Evolutionary conservation across 2,113 vertebrate genomes (phyloP), one percentile per base, ranked within the genome.

Genomic region (Lepus timidus): DNA sequence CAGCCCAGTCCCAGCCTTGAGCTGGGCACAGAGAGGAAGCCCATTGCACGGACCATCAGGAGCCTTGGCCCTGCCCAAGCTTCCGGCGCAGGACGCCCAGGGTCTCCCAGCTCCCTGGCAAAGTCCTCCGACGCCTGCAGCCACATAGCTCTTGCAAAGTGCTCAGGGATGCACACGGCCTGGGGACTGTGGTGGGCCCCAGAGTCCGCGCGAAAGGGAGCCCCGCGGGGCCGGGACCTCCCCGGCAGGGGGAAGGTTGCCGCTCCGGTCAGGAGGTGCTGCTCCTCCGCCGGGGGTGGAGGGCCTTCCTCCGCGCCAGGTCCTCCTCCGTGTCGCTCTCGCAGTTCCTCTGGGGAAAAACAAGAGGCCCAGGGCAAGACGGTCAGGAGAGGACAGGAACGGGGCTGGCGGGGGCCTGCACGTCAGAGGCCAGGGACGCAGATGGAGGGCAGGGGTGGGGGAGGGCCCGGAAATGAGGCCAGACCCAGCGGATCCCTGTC

Each of bases 281-380:
- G 98, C 99, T 99, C 97, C 99, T 99, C 97, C 99, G 99, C 95
- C 99, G 98, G 76, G 97, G 97, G 85, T 93, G 98, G 29, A 97
- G 51, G 1, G 98, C 97, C 91, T 97, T 98, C 91, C 97, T 99
- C 94, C 95, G 98, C 19, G 98, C 25, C 3, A 98, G 95, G 36
- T 99, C 99, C 85, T 99, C 99, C 70, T 99, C 99, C 14, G 98
- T 97, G 97, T 99, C 99, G 62, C 99, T 99, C 97, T 99, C 99
- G 95, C 99, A 99, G n/a, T 98, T 98, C 90, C 99, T 99, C 99
- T 99, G 96, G 80, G 98, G 61, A 93, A n/a, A 33, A 52, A 85
- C 85, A 44, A 93, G 79, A 75, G 23, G 29, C 8, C 17, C 76
- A n/a, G 55, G 65, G 71, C 25, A 75, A 33, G 76, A 49, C 75